These are phyloP conservation scores for Neocrepidodera transversa DNA, from an alignment of 2,888 invertebrate species.

Conservation along the genomic window DNA sequence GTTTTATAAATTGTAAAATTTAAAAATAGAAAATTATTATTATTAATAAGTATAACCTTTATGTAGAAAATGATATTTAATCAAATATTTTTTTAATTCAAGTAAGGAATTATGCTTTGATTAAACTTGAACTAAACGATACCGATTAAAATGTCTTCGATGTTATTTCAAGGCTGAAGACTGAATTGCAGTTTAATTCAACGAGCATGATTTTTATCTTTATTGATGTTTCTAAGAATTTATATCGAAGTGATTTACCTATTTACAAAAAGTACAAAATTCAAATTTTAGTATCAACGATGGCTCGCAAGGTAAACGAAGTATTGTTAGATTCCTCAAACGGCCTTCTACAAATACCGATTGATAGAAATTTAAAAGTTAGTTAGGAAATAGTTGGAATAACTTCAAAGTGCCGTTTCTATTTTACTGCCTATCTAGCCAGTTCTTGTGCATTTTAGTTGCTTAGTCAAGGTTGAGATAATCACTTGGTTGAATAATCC, in stretches of 20 bases:
- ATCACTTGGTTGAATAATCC: no score
- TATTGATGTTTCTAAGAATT: constrained; percentile 2
- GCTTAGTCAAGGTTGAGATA: not conserved
- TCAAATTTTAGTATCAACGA: constrained; percentile 6
- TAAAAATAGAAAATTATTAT: no score
- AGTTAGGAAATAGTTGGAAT: constrained; percentile 4
- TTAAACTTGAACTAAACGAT: not conserved
- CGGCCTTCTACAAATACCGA: not conserved
- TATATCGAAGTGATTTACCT: not conserved
- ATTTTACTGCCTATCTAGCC: not conserved
- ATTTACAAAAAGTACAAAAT: not conserved
- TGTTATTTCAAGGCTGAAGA: no score
- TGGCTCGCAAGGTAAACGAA: constrained; percentile 2
- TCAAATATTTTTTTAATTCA: no score
- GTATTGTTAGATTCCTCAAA: not conserved
- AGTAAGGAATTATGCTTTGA: not conserved
- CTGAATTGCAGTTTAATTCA: constrained; percentile 1
- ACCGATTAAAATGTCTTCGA: not conserved
- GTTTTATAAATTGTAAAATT: no score
- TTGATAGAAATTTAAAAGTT: constrained; percentile 6
- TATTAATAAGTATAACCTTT: no score
- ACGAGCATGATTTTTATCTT: not conserved
- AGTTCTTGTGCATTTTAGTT: constrained; percentile 1
- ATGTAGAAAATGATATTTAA: no score
- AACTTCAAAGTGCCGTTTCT: not conserved